Base-by-base conservation (phyloP, 2,888 invertebrate genomes). In the Netelia melanura region DNA sequence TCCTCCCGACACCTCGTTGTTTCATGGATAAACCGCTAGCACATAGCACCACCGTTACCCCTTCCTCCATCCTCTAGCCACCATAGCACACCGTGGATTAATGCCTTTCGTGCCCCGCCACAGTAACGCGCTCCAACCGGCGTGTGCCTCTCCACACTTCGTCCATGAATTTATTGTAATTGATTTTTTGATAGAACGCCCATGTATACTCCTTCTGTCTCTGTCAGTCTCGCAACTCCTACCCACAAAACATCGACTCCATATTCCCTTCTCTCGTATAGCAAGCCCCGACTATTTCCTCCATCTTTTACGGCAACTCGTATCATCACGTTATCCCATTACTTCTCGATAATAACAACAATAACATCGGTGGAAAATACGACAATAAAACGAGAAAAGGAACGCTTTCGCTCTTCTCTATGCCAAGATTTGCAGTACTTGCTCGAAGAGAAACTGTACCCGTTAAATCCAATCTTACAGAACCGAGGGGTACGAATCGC, bases 111-210 rank as follows among this genome's bases (percentile, higher is more conserved):
- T 89, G 90, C 89, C 87, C 88, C 86, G 78, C 86, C 81, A 89
- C 88, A 89, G 90, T 90, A 90, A 91, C 44, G 88, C 89, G 89
- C 88, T 44, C 74, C 68, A 72, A 77, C 80, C 84, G 74, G 76
- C 38, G 68, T 68, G 52, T 52, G 44, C 67, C 58, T 21, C 67
- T 48, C 23, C 23, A 68, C 80, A 82, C 71, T 79, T 82, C 89
- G 89, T 90, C 88, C 87, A 86, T 81, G 86, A 91, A 91, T 91
- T 91, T 91, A 91, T 90, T 89, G 89, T 90, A 91, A 91, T 90
- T 91, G 89, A 88, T 90, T 90, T 90, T 90, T 91, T 88, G 89
- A 90, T 91, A 90, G 86, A 90, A 86, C 87, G 87, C 72, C 85
- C 81, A 84, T 79, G 86, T 85, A 84, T 86, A 89, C 87, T 85